phyloP scores from a whole-genome alignment of 2,797 vertebrate species.

The Clarias fuscus region DNA sequence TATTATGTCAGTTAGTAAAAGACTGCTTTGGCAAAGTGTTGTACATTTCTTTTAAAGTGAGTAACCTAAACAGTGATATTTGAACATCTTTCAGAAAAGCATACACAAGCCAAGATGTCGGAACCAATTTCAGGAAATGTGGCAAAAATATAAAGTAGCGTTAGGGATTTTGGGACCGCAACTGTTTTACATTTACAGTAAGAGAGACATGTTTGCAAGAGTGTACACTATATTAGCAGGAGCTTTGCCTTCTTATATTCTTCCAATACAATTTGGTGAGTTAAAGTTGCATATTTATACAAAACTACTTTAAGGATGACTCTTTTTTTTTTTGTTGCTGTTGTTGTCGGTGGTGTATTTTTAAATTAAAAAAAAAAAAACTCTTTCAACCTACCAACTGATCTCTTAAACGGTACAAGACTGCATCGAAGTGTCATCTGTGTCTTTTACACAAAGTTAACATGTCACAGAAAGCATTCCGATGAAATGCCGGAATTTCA shows the following conservation, averaged over 20 bases:
- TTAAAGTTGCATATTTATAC: constrained; percentile 68
- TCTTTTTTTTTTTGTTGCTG: constrained; percentile 49
- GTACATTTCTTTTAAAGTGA: constrained; percentile 28
- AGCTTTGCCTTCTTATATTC: constrained; percentile 32
- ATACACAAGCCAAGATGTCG: constrained; percentile 55
- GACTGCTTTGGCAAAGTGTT: constrained; percentile 38
- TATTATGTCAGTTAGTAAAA: constrained; percentile 25
- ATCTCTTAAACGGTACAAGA: not conserved
- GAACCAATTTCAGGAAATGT: constrained; percentile 43
- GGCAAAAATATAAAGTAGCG: constrained; percentile 27
- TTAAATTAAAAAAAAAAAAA: too few relatives aligned
- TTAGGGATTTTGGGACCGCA: constrained; percentile 9
- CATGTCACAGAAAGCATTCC: not conserved
- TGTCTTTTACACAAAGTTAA: not conserved
- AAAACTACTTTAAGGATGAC: constrained; percentile 61
- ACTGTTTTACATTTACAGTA: constrained; percentile 60
- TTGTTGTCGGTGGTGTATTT: too few relatives aligned
- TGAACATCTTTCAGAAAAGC: constrained; percentile 49
- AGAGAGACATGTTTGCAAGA: constrained; percentile 31
- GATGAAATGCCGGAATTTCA: not conserved
- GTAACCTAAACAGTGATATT: constrained; percentile 15
- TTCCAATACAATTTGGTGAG: constrained; percentile 53
- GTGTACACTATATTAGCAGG: constrained; percentile 59
- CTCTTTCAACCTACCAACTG: constrained; percentile 35
- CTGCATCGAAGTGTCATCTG: not conserved